Base-by-base conservation (phyloP, 2,113 vertebrate species). In the Sarotherodon lohbergeri region DNA sequence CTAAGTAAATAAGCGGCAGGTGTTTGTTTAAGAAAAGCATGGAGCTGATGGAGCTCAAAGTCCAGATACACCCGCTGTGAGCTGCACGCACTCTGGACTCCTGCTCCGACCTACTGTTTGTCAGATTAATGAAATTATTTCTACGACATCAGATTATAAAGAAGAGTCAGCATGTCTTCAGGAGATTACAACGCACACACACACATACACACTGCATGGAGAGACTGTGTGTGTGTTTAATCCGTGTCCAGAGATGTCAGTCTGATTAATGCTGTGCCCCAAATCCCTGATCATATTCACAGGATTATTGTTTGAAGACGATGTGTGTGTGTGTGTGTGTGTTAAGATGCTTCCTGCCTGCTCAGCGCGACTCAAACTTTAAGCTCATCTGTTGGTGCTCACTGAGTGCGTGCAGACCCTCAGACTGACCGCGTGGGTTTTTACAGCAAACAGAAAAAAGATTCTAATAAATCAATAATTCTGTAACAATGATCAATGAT, bases 261-360 rank as follows among this genome's bases (percentile, higher is more conserved):
- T 82, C n/a, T 87, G 84, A 91, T 93, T 89, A 89, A 59, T 89
- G 82, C 84, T 52, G 76, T 86, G 86, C 84, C 71, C 76, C 89
- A 85, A 93, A 93, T 90, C 90, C 89, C 80, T 83, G 87, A 90
- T 93, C 92, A 90, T 86, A 89, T 90, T 89, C 90, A 91, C 66
- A 87, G 86, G 92, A 91, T 92, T 91, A 92, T 90, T 89, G 79
- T 86, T 84, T 79, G 80, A 89, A 86, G 81, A 73, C 46, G 10
- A 13, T 83, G 78, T 84, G 55, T 84, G 17, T 56, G 12, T 88
- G 79, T 82, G 48, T 50, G 17, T 79, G 50, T 82, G 81, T 85
- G 73, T 83, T 24, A 81, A 89, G 54, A 85, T 34, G 83, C 54
- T 52, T 83, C 80, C 46, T 88, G 86, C 86, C 4, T 80, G 86